A percentile compares a stretch with the other conserved stretches of the same genome.
These are phyloP conservation scores for Gambusia affinis DNA, from an alignment of 2,113 vertebrate genomes.

Conservation along the genomic window DNA sequence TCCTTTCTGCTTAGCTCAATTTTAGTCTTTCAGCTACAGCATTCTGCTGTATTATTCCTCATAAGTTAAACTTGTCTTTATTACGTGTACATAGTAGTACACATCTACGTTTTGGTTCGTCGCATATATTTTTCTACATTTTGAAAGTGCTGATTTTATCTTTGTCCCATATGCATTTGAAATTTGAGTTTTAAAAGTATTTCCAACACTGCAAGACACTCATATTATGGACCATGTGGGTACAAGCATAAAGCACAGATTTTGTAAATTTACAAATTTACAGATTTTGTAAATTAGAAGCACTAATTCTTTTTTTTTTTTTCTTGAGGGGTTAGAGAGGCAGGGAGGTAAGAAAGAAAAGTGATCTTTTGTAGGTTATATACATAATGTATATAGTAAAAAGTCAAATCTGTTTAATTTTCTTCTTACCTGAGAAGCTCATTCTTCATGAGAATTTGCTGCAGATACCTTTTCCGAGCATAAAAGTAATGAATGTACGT, in stretches of 20 bases:
- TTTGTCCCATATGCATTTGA: neutral
- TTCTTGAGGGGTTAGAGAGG: too few species aligned
- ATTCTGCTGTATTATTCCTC: slow-evolving; percentile 70
- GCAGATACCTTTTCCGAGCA: slow-evolving; percentile 86
- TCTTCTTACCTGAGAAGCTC: slow-evolving; percentile 85
- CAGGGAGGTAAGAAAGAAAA: too few species aligned
- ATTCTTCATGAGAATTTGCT: slow-evolving; percentile 83
- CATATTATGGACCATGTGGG: too few species aligned
- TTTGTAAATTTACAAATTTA: too few species aligned
- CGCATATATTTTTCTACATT: neutral
- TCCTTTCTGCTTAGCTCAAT: slow-evolving; percentile 6
- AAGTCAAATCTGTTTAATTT: too few species aligned
- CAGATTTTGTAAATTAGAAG: too few species aligned
- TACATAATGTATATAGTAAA: too few species aligned
- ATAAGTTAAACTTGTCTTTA: slow-evolving; percentile 77
- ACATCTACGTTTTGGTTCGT: neutral
- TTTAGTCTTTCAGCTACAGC: slow-evolving; percentile 61
- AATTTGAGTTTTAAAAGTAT: neutral
- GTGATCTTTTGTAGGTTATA: too few species aligned
- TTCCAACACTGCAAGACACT: neutral
- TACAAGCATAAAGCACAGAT: too few species aligned
- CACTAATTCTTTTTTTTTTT: too few species aligned
- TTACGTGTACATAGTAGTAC: slow-evolving; percentile 7
- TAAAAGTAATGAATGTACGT: slow-evolving; percentile 90
- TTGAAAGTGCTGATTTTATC: neutral